These are phyloP conservation scores for Tor tambroides DNA, from an alignment of 2,113 vertebrate genomes.

Conservation along the genomic window DNA sequence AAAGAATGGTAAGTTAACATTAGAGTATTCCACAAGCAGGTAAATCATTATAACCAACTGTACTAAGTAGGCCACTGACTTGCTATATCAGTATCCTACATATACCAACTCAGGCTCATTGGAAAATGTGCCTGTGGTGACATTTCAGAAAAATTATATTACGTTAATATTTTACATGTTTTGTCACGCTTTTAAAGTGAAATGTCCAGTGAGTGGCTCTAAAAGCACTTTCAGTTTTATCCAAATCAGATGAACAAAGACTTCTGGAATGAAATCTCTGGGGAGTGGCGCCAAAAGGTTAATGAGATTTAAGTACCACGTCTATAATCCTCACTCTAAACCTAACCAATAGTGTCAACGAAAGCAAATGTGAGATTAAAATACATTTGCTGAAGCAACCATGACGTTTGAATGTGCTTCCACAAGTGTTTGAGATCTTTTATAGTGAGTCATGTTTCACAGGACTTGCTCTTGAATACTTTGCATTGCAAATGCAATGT, in stretches of 20 bases:
- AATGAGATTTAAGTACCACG: background rate
- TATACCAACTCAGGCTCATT: background rate
- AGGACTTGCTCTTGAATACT: too few species aligned
- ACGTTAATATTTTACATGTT: background rate
- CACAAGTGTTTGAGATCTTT: too few species aligned
- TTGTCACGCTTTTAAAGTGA: background rate
- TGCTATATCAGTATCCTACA: background rate
- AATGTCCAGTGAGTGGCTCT: background rate
- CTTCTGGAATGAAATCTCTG: background rate
- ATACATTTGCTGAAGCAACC: too few species aligned
- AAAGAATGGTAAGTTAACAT: constrained; percentile 84
- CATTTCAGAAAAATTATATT: background rate
- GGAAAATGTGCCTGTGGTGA: background rate
- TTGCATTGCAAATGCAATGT: too few species aligned
- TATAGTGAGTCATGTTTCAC: too few species aligned
- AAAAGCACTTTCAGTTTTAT: background rate
- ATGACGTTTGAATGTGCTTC: too few species aligned
- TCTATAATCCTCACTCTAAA: too few species aligned
- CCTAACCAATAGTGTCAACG: too few species aligned
- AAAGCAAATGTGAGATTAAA: too few species aligned
- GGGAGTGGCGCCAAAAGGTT: background rate
- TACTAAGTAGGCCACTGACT: background rate
- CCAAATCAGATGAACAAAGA: background rate
- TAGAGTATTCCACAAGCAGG: background rate
- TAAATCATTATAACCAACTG: background rate